phyloP scores from a whole-genome alignment of 2,888 invertebrate genomes.

The Hipparchia semele region DNA sequence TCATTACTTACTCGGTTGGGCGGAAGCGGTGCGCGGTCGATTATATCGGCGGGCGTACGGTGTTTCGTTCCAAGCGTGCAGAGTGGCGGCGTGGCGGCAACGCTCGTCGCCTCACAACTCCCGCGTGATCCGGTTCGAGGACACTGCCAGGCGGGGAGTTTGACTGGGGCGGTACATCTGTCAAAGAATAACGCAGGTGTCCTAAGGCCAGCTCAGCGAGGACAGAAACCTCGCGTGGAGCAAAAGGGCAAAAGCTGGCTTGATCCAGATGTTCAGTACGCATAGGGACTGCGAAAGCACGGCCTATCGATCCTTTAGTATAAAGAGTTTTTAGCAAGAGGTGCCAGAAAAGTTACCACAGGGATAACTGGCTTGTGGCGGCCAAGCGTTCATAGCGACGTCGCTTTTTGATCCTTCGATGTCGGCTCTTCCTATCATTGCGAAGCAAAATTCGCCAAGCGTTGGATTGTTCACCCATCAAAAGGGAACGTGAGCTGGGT shows the following conservation, averaged over 20 bases:
- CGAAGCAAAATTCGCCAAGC: constrained; percentile 53
- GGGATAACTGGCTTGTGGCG: constrained; percentile 87
- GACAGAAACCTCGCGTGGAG: constrained; percentile 84
- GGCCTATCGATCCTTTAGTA: constrained; percentile 40
- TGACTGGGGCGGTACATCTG: background rate
- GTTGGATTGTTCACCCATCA: too few species aligned
- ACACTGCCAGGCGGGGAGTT: background rate
- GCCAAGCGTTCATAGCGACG: constrained; percentile 86
- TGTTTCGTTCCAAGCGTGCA: too few species aligned
- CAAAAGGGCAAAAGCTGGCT: constrained; percentile 87
- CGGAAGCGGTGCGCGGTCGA: too few species aligned
- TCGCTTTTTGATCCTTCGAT: constrained; percentile 88
- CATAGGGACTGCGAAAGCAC: too few species aligned
- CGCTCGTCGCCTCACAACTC: too few species aligned
- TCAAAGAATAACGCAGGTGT: background rate
- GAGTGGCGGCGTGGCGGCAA: too few species aligned
- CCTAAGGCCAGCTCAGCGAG: constrained; percentile 52
- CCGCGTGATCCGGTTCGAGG: too few species aligned
- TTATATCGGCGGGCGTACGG: too few species aligned
- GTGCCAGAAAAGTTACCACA: constrained; percentile 82
- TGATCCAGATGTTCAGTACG: constrained; percentile 82
- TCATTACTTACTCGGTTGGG: too few species aligned
- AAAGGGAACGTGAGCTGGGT: too few species aligned
- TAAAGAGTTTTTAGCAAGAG: constrained; percentile 84
- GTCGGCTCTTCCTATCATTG: constrained; percentile 90